Conservation (phyloP, 2,888 invertebrate species). For the Polydrusus pterygomalis region DNA sequence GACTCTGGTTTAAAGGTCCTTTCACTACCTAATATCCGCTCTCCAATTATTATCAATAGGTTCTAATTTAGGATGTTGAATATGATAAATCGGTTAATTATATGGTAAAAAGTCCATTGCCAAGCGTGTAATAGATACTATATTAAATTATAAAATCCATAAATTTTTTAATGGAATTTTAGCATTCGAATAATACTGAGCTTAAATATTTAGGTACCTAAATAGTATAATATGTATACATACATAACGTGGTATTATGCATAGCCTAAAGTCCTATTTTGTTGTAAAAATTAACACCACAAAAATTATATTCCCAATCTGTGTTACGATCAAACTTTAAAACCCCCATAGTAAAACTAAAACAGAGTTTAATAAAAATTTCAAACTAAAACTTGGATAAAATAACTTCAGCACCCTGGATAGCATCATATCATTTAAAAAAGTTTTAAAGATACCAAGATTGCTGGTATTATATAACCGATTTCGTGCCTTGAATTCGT, state of each 20-base stretch:
- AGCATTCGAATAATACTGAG: too few species aligned
- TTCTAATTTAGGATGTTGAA: too few species aligned
- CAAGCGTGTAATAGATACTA: too few species aligned
- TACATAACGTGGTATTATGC: not conserved
- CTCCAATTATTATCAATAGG: too few species aligned
- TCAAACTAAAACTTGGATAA: conserved; percentile 1
- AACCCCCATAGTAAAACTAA: not conserved
- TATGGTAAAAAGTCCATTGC: too few species aligned
- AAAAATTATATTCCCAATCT: not conserved
- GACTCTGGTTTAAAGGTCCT: too few species aligned
- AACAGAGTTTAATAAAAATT: conserved; percentile 10
- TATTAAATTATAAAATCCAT: too few species aligned
- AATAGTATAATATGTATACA: too few species aligned
- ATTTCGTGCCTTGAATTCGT: conserved; percentile 13
- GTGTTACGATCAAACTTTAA: conserved; percentile 4
- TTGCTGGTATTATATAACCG: conserved; percentile 10
- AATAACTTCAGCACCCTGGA: conserved; percentile 18
- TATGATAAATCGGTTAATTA: too few species aligned
- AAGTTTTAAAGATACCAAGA: conserved; percentile 25
- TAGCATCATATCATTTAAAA: conserved; percentile 22
- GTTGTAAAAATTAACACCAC: not conserved
- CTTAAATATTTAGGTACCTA: too few species aligned
- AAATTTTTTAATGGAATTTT: too few species aligned
- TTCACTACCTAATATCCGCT: too few species aligned
- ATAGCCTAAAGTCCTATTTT: not conserved